phyloP scores from a whole-genome alignment of 2,797 vertebrate species.

The Parambassis ranga region DNA sequence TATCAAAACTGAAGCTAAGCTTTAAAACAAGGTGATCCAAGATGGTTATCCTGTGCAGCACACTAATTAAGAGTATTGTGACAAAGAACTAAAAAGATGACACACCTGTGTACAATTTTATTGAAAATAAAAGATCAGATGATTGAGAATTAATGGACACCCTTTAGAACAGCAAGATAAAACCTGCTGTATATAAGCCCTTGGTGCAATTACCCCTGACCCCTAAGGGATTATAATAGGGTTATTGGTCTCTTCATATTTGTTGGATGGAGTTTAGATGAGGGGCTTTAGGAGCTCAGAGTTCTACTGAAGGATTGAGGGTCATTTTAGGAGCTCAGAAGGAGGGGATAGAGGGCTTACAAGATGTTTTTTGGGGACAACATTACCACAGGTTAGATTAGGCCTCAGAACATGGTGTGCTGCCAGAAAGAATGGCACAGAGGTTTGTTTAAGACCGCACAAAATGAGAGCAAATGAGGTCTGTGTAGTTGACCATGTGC shows the following conservation, averaged over 20 bases:
- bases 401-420: constrained; percentile 44
- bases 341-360: constrained; percentile 45
- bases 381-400: constrained; percentile 57
- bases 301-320: constrained; percentile 33
- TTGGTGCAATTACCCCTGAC: neutral
- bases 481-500: neutral
- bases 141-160: neutral
- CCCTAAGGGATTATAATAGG: constrained; percentile 1
- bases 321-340: constrained; percentile 50
- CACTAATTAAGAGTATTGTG: neutral
- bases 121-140: neutral
- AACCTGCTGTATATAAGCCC: neutral
- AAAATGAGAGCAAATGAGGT: neutral
- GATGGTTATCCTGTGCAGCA: neutral
- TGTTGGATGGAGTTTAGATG: constrained; percentile 48
- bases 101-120: neutral
- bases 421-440: constrained; percentile 48
- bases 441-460: neutral
- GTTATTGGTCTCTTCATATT: constrained; percentile 30
- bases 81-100: neutral
- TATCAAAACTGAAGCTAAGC: constrained; percentile 25
- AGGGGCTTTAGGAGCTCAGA: constrained; percentile 50
- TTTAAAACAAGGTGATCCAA: constrained; percentile 17
- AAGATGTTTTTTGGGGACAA: constrained; percentile 49
- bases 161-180: neutral